Evolutionary conservation across 1,140 invertebrate species (phyloP).

Genomic region (Eubasilissa regina): DNA sequence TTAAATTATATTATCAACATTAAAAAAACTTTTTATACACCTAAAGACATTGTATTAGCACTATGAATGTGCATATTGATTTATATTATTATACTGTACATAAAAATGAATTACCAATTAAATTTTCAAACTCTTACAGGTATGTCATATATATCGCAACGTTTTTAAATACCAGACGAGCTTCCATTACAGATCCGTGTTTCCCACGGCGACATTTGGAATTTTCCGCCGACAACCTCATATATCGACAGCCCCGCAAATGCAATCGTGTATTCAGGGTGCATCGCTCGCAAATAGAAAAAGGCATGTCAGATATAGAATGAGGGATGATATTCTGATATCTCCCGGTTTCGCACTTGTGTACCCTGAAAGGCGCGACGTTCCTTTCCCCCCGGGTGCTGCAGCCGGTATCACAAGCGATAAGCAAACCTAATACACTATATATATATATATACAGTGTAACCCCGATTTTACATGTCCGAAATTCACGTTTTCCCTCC

Average conservation of each 20-base stretch:
- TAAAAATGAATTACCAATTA: too few relatives aligned
- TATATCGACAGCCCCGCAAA: neutral
- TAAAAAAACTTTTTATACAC: too few relatives aligned
- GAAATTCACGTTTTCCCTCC: too few relatives aligned
- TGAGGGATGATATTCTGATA: slow-evolving; percentile 42
- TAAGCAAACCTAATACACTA: neutral
- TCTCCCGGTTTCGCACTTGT: neutral
- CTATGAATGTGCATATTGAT: too few relatives aligned
- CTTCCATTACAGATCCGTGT: neutral
- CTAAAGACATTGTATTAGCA: too few relatives aligned
- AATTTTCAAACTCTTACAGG: too few relatives aligned
- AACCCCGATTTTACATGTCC: too few relatives aligned
- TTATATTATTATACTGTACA: too few relatives aligned
- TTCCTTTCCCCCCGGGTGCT: neutral
- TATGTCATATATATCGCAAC: too few relatives aligned
- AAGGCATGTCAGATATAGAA: slow-evolving; percentile 35
- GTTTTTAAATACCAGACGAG: neutral
- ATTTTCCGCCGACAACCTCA: neutral
- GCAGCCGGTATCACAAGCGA: neutral
- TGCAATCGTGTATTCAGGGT: slow-evolving; percentile 30
- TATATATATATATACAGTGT: too few relatives aligned
- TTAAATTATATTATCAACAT: too few relatives aligned
- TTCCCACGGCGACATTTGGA: neutral
- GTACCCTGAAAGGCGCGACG: neutral
- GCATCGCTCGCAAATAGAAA: slow-evolving; percentile 41